Base-by-base conservation (phyloP, 1,140 invertebrate genomes). In the Epicauta chinensis region DNA sequence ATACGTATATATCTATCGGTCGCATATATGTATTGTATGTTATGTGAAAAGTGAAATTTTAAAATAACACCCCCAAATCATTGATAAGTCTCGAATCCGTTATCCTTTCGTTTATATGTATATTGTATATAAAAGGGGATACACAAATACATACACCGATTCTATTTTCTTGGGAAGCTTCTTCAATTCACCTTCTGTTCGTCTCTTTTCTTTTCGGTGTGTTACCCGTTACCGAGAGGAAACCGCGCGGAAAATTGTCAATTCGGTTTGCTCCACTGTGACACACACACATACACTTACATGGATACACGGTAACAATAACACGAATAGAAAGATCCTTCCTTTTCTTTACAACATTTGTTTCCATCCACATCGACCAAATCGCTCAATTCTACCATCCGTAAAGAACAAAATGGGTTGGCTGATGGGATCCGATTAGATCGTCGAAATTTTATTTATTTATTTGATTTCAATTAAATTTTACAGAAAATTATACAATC, bases 241-340 rank as follows among this genome's bases (percentile, higher is more conserved):
- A 78, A 77, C 77, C 72, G 72, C 71, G 71, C 75, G 76, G 76
- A 77, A 77, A 78, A 79, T 78, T 78, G 76, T 73, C 77, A 78
- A 77, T 77, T 77, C 75, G 75, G 71, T 74, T 73, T 68, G 58
- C 56, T 58, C 52, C 48, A 44, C 46, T 58, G 63, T 61, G 58
- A 61, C 60, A 61, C 58, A 23, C 23, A 23, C 23, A 23, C 23
- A 23, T 1, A 23, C 1, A 23, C 17, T 4, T 7, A 23, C 0
- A 23, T 7, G 7, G 4, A 23, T 23, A 60, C 62, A 62, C 61
- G 61, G 59, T 56, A 62, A 64, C 62, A 64, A 64, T 64, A 64
- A 61, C 60, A 61, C 45, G 51, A 55, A 64, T 58, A 60, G 53
- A 23, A 23, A 23, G 23, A 23, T 23, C 23, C 23, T 7, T 38